Evolutionary conservation across 1,140 invertebrate species (phyloP), one percentile per base, ranked within the genome.

Genomic region (Ceratitis capitata): DNA sequence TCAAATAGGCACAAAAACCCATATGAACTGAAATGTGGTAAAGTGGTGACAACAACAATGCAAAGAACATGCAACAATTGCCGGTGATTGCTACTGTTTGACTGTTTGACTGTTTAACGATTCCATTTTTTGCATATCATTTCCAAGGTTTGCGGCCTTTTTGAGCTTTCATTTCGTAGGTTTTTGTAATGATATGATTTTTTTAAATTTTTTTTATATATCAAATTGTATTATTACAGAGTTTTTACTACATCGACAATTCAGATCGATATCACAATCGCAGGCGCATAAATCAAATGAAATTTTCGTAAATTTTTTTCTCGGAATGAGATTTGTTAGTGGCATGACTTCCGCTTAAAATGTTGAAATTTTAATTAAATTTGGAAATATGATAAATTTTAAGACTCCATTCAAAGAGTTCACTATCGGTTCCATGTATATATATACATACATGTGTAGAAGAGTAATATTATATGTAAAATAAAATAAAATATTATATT

Each of bases 31-130:
- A 5, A 61, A 12, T 78, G 69, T 78, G 45, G 39, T 83, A 53
- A 51, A 53, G 49, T 51, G 82, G 42, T 39, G 53, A 83, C 82
- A 83, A 83, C 82, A 83, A 56, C 45, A 83, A 83, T 83, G 45
- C 19, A 45, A 29, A 29, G 45, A 51, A 83, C 82, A 83, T 35
- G 53, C 29, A 83, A 83, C 82, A 83, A 83, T 83, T 26, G 82
- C 47, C 47, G 23, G 26, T 83, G 82, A 83, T 83, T 83, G 82
- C 82, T 83, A 83, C 82, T 26, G 82, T 83, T 83, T 53, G 19
- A 83, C 82, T 26, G 82, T 83, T 83, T 53, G 19, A 47, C n/a
- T 45, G 69, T 26, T 78, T 78, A 47, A 10, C 42, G 39, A 26
- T 78, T 78, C n/a, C n/a, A n/a, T n/a, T n/a, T n/a, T 78, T 42